phyloP scores from a whole-genome alignment of 1,140 invertebrate genomes.

The Lordiphosa clarofinis region DNA sequence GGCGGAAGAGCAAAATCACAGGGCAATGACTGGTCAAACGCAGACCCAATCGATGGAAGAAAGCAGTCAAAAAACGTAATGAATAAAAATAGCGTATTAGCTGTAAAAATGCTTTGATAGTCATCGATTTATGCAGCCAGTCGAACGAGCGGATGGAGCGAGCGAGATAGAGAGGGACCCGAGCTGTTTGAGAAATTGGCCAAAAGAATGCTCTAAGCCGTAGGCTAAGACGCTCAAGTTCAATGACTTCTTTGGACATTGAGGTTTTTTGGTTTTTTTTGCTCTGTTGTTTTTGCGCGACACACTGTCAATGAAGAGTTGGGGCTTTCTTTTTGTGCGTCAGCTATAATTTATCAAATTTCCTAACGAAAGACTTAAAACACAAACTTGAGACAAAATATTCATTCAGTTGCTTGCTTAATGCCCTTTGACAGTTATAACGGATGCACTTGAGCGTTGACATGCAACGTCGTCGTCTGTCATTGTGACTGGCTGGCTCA shows the following conservation, averaged over 20 bases:
- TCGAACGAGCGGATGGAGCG: slow-evolving; percentile 7
- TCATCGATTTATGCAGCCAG: slow-evolving; percentile 63
- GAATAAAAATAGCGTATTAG: slow-evolving; percentile 78
- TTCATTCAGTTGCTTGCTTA: slow-evolving; percentile 20
- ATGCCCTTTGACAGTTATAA: slow-evolving; percentile 68
- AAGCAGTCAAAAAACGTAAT: slow-evolving; percentile 67
- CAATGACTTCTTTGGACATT: slow-evolving; percentile 52
- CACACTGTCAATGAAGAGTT: slow-evolving; percentile 28
- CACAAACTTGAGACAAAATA: too few relatives aligned
- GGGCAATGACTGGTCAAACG: slow-evolving; percentile 30
- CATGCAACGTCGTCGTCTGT: slow-evolving; percentile 51
- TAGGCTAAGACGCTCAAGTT: slow-evolving; percentile 48
- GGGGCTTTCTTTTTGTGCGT: slow-evolving; percentile 8
- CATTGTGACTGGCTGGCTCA: slow-evolving; percentile 30
- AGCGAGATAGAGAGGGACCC: slow-evolving; percentile 5
- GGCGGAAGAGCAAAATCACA: slow-evolving; percentile 29
- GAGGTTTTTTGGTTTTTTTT: slow-evolving; percentile 19
- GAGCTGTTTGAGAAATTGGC: slow-evolving; percentile 59
- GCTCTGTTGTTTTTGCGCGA: slow-evolving; percentile 38
- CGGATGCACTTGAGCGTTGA: slow-evolving; percentile 75
- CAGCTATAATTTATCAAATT: neutral
- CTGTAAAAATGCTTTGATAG: slow-evolving; percentile 75
- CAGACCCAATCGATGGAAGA: slow-evolving; percentile 55
- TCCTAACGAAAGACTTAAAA: too few relatives aligned
- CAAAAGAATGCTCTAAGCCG: slow-evolving; percentile 69